phyloP scores from a whole-genome alignment of 1,140 invertebrate species.

The Drosophila pandora region DNA sequence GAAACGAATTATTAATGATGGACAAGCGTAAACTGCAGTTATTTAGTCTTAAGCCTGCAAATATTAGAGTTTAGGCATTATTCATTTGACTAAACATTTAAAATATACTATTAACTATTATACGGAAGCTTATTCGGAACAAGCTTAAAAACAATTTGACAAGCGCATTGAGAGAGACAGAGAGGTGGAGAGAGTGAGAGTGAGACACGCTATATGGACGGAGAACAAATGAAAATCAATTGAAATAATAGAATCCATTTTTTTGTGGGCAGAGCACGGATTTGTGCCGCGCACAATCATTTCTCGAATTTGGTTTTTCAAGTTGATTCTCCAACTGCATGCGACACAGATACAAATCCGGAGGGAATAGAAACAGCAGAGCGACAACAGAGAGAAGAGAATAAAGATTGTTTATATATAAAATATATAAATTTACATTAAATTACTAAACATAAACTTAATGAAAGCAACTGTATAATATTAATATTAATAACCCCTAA shows the following conservation, averaged over 20 bases:
- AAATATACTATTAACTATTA: slow-evolving; percentile 45
- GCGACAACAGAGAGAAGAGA: slow-evolving; percentile 62
- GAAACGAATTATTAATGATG: slow-evolving; percentile 14
- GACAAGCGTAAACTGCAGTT: slow-evolving; percentile 77
- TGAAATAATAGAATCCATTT: slow-evolving; percentile 23
- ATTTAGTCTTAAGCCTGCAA: slow-evolving; percentile 81
- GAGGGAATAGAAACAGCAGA: slow-evolving; percentile 38
- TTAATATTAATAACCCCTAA: slow-evolving; percentile 50
- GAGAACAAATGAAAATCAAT: slow-evolving; percentile 16
- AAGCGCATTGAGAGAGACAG: slow-evolving; percentile 13
- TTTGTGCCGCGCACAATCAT: slow-evolving; percentile 11
- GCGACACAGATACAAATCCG: slow-evolving; percentile 15
- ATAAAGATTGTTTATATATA: slow-evolving; percentile 83
- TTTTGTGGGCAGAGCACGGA: slow-evolving; percentile 7
- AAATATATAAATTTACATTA: slow-evolving; percentile 68
- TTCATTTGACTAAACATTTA: slow-evolving; percentile 36
- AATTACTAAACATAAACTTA: slow-evolving; percentile 45
- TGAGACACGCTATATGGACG: slow-evolving; percentile 4
- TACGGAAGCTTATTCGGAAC: slow-evolving; percentile 29
- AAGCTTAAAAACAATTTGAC: slow-evolving; percentile 40
- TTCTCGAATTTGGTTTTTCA: slow-evolving; percentile 51
- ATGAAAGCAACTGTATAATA: slow-evolving; percentile 61
- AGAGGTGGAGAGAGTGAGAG: slow-evolving; percentile 1
- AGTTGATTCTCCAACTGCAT: slow-evolving; percentile 25
- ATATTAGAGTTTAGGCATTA: slow-evolving; percentile 69